Conservation (phyloP, 2,797 vertebrate genomes). For the Thaleichthys pacificus region DNA sequence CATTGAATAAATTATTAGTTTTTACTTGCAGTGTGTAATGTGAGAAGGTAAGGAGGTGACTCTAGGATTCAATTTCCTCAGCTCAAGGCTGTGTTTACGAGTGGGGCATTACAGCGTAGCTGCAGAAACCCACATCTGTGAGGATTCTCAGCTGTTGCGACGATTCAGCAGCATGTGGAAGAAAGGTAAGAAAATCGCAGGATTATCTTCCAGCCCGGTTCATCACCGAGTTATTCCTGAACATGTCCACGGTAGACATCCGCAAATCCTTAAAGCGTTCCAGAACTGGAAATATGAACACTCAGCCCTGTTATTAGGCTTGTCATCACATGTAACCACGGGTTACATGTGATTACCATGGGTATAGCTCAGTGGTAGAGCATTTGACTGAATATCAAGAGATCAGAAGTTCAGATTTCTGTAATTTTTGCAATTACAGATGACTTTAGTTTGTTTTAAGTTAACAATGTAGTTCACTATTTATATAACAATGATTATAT, state of each 20-base stretch:
- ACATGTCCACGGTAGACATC: background rate
- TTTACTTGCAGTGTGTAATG: background rate
- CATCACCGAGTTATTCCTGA: background rate
- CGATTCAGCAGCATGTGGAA: constrained; percentile 50
- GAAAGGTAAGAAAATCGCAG: background rate
- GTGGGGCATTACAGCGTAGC: constrained; percentile 60
- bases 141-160: constrained; percentile 63
- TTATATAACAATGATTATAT: too few species aligned
- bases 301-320: background rate
- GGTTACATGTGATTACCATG: too few species aligned
- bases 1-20: background rate
- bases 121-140: constrained; percentile 66
- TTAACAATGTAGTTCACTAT: too few species aligned
- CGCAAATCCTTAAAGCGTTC: constrained; percentile 4
- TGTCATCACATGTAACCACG: background rate
- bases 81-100: constrained; percentile 55
- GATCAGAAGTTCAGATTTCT: constrained; percentile 65
- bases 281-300: background rate
- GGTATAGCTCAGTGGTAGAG: constrained; percentile 76
- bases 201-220: background rate
- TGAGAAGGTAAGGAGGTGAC: constrained; percentile 44
- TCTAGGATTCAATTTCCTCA: constrained; percentile 53
- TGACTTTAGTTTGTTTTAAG: too few species aligned
- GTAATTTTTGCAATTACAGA: too few species aligned
- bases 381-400: constrained; percentile 76